phyloP scores from a whole-genome alignment of 1,140 invertebrate species.

The Oryctes rhinoceros region DNA sequence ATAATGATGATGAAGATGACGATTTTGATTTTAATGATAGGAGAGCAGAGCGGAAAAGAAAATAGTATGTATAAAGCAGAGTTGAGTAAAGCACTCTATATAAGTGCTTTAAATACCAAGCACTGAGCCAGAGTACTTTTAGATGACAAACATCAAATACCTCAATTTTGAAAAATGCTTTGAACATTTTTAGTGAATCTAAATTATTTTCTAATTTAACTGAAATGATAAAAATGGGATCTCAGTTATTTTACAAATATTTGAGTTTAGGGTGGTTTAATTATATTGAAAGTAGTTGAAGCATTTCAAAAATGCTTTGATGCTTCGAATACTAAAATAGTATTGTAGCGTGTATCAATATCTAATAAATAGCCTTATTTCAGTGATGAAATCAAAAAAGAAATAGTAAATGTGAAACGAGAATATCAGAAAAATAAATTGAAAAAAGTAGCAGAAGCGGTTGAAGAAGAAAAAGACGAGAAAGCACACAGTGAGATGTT shows the following conservation, averaged over 20 bases:
- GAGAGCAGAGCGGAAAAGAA: conserved; percentile 71
- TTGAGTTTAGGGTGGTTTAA: too few species aligned
- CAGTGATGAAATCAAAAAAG: conserved; percentile 79
- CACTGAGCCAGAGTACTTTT: neutral
- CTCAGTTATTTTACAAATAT: too few species aligned
- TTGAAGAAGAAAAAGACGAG: conserved; percentile 58
- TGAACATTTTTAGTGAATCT: too few species aligned
- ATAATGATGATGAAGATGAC: conserved; percentile 59
- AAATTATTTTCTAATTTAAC: too few species aligned
- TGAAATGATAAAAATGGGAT: too few species aligned
- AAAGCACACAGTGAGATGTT: conserved; percentile 68
- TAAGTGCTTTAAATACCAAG: too few species aligned
- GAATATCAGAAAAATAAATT: conserved; percentile 71
- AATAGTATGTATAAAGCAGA: conserved; percentile 66
- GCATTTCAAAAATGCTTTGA: too few species aligned
- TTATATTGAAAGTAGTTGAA: too few species aligned
- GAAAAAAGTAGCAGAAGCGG: conserved; percentile 65
- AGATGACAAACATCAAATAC: neutral
- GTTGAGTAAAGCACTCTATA: too few species aligned
- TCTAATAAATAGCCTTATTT: conserved; percentile 46
- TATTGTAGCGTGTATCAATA: neutral
- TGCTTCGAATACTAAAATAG: too few species aligned
- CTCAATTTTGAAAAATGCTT: neutral
- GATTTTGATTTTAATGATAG: conserved; percentile 64
- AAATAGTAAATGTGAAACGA: conserved; percentile 78